These are phyloP conservation scores for Cephus nigrinus DNA, from an alignment of 2,888 invertebrate species.

Conservation along the genomic window DNA sequence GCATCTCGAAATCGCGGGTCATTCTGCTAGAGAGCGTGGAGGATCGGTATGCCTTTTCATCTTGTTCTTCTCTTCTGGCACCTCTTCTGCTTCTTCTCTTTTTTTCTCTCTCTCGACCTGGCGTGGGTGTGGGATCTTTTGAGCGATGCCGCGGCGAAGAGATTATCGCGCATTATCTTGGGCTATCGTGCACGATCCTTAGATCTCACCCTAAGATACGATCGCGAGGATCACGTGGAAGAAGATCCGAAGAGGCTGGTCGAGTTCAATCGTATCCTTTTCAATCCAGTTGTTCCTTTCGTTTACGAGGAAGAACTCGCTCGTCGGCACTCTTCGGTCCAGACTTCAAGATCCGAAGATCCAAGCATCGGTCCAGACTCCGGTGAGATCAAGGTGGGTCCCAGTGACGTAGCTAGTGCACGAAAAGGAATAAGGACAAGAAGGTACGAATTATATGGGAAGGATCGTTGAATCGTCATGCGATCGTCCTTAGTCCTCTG, in stretches of 20 bases:
- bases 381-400: background rate
- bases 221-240: constrained; percentile 36
- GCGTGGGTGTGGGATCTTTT: constrained; percentile 55
- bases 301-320: background rate
- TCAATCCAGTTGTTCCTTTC: background rate
- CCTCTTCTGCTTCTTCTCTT: background rate
- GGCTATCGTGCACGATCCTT: constrained; percentile 60
- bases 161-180: constrained; percentile 59
- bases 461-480: background rate
- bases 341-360: background rate
- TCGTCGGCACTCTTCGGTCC: background rate
- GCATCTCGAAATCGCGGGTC: background rate
- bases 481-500: background rate
- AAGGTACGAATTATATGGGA: background rate
- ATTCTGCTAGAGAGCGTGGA: background rate
- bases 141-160: constrained; percentile 49
- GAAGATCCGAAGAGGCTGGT: background rate
- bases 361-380: background rate
- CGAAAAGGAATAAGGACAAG: background rate
- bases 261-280: background rate
- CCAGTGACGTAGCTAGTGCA: background rate
- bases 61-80: background rate
- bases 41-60: background rate
- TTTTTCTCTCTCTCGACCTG: constrained; percentile 10
- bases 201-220: constrained; percentile 59